Base-by-base conservation (phyloP, 2,797 vertebrate genomes). In the Tinamus major region DNA sequence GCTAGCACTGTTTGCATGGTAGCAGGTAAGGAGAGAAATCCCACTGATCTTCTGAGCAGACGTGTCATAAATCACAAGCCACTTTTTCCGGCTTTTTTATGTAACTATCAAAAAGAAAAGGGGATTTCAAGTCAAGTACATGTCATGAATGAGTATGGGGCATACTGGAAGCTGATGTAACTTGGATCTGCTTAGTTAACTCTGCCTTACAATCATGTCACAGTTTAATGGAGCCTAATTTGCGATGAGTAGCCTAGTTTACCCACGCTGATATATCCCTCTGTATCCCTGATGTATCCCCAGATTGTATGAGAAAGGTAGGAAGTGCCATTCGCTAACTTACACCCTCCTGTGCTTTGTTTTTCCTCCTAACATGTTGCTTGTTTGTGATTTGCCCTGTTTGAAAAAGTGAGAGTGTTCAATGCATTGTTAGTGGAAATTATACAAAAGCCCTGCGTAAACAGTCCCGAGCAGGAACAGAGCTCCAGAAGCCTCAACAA, bases 401-500 rank as follows among this genome's bases (percentile, higher is more conserved):
- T 56, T 59, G 0, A 78, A 72, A 63, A 79, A 59, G 19, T 51
- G 13, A 24, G 63, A 44, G n/a, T 84, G 7, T 61, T 94, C 74
- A 72, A 17, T 48, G 35, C 56, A 62, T 94, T 4, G 56, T 81
- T 64, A 68, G 63, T 53, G 64, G 83, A 64, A 91, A 64, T 71
- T 35, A 58, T 26, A 56, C 37, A 78, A 81, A 78, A 78, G 46
- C 49, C 76, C 77, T 68, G 31, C 79, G 85, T 81, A 63, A 79
- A 46, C 55, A 92, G 26, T 3, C 71, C 44, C 63, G 29, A 63
- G 41, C 70, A 79, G 56, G 82, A 87, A 15, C 37, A 93, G 82
- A 79, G 39, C 56, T 91, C 79, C 79, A 68, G 56, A 93, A 95
- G 67, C 42, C 74, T 79, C 70, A 87, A 74, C 87, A 67, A 42